Base-by-base conservation (phyloP, 2,113 vertebrate species). In the Orthonyx spaldingii region DNA sequence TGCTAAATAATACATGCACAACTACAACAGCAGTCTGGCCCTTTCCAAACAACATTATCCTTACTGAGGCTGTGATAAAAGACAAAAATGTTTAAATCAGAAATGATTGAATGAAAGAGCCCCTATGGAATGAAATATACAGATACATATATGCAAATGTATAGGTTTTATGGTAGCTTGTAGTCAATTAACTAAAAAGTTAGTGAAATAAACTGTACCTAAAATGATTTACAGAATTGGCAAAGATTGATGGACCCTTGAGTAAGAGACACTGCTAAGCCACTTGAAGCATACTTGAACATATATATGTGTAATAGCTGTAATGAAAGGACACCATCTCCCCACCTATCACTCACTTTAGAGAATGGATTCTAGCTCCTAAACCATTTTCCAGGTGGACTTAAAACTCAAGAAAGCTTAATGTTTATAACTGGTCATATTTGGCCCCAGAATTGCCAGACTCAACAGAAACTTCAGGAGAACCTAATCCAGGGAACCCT, bases 1-100 rank as follows among this genome's bases (percentile, higher is more conserved):
- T 87, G 46, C n/a, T 96, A 81, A 94, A 91, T 87, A 91, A 97
- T 72, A 56, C 49, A 72, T 82, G 53, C 22, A 47, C 16, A 66
- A 80, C 16, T 63, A 42, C n/a, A 65, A 70, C 23, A 59, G 55
- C 57, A 39, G 7, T 23, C 50, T 50, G 47, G 11, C 18, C n/a
- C n/a, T 82, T 84, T 82, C 44, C 46, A 84, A 87, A 53, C 16
- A 52, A 4, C 22, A 17, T 76, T 78, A 61, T 32, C 32, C 4
- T 85, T 74, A 66, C 0, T 21, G n/a, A 61, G 23, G 7, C 21
- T 59, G 19, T 28, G 47, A 32, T 55, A 52, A 64, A 50, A 81
- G 22, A 71, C 2, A 32, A 87, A 70, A 89, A 16, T 8, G 0
- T 84, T 91, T 77, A 20, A 53, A 59, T 37, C 10, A 16, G 26